Evolutionary conservation across 1,140 invertebrate genomes (phyloP), one percentile per base, ranked within the genome.

Genomic region (Zophobas atratus): DNA sequence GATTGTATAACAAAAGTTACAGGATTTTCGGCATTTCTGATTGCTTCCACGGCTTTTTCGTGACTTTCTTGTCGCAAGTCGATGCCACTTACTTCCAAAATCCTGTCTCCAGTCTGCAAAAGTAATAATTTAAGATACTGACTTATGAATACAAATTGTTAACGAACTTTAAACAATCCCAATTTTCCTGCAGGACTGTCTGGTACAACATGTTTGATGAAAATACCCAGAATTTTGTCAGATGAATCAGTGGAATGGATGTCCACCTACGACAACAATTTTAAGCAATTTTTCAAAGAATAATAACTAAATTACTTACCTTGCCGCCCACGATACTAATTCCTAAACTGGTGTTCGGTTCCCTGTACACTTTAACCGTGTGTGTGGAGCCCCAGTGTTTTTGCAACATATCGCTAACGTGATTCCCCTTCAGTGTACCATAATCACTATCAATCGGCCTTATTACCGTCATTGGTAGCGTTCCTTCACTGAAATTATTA

Each of bases 241-340:
- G 86, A 38, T 1, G 78, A 57, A 20, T 84, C 79, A 3, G 82
- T 75, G 1, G 77, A 85, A 82, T 90, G 89, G 82, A 82, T 88
- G 89, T 92, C 91, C 76, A 92, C 89, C 90, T 91, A 82, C 67
- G 51, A 72, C 32, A 53, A 60, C 1, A 6, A 6, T 36, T 53
- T n/a, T 38, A 33, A 75, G 35, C 39, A 33, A 38, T 33, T 6
- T 3, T 63, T 63, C n/a, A 63, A 1, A 43, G 20, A n/a, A 43
- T 51, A n/a, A 5, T 53, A 55, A 56, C 51, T 79, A 67, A 41
- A 5, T 57, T 43, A 41, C n/a, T 89, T 83, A 97, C 96, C 90
- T 97, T 97, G 80, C 97, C 97, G 72, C 98, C 97, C 57, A 99
- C 97, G 83, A 99, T 99, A 87, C 96, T 98, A 86, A 99, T 98